Conservation (phyloP, 2,888 invertebrate genomes). For the Eupithecia subumbrata region DNA sequence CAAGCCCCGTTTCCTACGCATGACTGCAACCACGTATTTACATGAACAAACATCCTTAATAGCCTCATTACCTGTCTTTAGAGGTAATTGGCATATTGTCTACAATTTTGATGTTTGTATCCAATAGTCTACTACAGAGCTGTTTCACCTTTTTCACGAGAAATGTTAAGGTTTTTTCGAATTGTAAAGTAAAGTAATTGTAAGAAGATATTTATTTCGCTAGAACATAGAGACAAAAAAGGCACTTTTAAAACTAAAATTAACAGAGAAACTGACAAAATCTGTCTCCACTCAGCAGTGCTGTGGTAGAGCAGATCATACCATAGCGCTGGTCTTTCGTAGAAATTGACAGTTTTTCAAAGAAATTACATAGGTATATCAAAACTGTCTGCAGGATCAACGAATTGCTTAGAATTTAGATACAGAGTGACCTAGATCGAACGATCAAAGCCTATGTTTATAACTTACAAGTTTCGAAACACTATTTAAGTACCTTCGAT, state of each 20-base stretch:
- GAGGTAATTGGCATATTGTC: not conserved
- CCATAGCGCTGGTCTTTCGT: too few species aligned
- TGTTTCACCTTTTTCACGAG: not conserved
- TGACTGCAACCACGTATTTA: constrained; percentile 2
- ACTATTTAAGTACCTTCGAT: not conserved
- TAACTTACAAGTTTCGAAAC: not conserved
- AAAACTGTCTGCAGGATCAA: not conserved
- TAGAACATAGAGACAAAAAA: too few species aligned
- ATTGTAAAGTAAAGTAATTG: not conserved
- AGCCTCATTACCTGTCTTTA: constrained; percentile 4
- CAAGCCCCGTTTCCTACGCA: not conserved
- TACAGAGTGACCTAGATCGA: not conserved
- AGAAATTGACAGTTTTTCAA: too few species aligned
- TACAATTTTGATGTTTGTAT: not conserved
- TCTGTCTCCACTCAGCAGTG: too few species aligned
- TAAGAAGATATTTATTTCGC: too few species aligned
- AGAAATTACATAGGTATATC: too few species aligned
- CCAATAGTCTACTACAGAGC: not conserved
- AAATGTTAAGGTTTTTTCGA: not conserved
- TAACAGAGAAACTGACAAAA: too few species aligned
- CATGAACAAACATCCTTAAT: constrained; percentile 14
- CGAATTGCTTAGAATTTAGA: not conserved
- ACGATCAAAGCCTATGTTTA: not conserved
- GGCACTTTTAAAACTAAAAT: too few species aligned
- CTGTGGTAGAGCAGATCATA: too few species aligned